These are phyloP conservation scores for Gobio occitaniae DNA, from an alignment of 2,797 vertebrate species.

Conservation along the genomic window DNA sequence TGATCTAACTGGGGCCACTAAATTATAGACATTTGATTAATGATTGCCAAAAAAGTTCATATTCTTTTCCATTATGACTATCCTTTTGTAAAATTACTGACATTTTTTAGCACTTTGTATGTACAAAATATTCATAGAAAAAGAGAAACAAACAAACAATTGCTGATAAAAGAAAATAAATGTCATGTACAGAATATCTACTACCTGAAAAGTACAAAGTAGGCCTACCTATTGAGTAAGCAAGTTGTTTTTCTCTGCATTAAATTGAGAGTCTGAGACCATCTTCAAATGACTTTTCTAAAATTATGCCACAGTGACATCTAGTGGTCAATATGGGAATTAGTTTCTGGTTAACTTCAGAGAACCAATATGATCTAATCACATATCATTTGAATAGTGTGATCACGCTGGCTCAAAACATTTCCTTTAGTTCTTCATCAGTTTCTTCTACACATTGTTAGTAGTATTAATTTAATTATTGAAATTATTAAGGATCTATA, in stretches of 20 bases:
- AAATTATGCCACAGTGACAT: constrained; percentile 56
- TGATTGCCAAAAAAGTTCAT: background rate
- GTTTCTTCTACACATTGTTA: background rate
- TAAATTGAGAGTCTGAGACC: background rate
- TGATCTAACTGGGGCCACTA: background rate
- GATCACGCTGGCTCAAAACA: background rate
- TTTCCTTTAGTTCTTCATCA: background rate
- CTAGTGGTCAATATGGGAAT: constrained; percentile 58
- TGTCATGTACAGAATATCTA: no score
- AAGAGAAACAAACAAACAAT: background rate
- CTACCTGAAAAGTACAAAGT: background rate
- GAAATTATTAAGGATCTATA: background rate
- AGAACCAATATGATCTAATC: background rate
- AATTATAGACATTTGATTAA: background rate
- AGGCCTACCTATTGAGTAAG: background rate
- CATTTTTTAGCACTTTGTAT: background rate
- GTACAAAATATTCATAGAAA: background rate
- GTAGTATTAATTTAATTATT: background rate
- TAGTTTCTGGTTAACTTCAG: background rate
- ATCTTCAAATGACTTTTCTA: background rate
- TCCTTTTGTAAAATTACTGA: background rate
- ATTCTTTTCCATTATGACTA: background rate
- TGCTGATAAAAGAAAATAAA: background rate
- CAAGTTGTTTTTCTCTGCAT: background rate
- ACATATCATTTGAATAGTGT: background rate